Evolutionary conservation across 1,140 invertebrate species (phyloP).

Genomic region (Colletes latitarsis): DNA sequence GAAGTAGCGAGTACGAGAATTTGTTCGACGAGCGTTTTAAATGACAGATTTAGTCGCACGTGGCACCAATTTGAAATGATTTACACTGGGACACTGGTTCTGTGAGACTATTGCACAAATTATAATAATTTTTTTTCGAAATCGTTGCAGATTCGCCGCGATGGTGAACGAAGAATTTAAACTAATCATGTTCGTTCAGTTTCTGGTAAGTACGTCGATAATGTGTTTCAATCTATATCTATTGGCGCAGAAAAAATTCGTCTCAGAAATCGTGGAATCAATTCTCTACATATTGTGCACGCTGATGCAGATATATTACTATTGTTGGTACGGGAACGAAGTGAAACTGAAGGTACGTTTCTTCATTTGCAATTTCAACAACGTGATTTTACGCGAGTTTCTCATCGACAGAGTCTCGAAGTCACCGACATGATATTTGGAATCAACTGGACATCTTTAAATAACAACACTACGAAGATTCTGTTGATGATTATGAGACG

Average conservation of each 20-base stretch:
- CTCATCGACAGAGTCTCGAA: conserved; percentile 45
- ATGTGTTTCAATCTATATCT: conserved; percentile 54
- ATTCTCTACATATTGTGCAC: conserved; percentile 52
- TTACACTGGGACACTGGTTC: too few species aligned
- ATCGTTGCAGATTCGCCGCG: conserved; percentile 37
- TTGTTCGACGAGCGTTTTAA: too few species aligned
- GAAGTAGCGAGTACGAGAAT: too few species aligned
- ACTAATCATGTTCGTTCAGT: conserved; percentile 52
- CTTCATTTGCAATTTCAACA: background rate
- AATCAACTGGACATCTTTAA: conserved; percentile 55
- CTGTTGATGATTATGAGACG: conserved; percentile 59
- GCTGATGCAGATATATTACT: conserved; percentile 77
- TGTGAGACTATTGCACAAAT: too few species aligned
- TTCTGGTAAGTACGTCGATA: conserved; percentile 38
- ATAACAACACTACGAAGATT: conserved; percentile 36
- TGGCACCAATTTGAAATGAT: too few species aligned
- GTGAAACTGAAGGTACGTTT: conserved; percentile 69
- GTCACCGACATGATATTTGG: conserved; percentile 46
- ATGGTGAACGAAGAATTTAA: conserved; percentile 49
- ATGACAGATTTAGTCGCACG: too few species aligned
- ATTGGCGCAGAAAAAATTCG: conserved; percentile 71
- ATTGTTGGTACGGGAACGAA: conserved; percentile 83
- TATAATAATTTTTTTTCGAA: too few species aligned
- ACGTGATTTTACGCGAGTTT: background rate
- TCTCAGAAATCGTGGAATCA: conserved; percentile 65